Base-by-base conservation (phyloP, 2,888 invertebrate genomes). In the Lithophane semibrunnea region DNA sequence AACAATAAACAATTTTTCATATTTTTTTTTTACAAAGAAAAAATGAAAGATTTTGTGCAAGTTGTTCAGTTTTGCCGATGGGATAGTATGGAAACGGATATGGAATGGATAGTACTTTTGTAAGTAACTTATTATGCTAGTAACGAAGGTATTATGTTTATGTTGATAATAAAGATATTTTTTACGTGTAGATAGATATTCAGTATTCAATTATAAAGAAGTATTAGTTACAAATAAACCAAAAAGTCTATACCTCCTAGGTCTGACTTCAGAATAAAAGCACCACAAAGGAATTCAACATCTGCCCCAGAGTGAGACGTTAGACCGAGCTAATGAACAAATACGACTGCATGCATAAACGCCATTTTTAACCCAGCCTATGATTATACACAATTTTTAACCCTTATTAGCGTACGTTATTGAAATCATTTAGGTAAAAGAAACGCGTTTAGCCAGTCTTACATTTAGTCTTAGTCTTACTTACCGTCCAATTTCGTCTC, bases 231-330 rank as follows among this genome's bases (percentile, higher is more conserved):
- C 52, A 21, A 52, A 21, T 52, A 52, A 52, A 52, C 18, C 16
- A 49, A 49, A 49, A 49, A 5, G 49, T 49, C n/a, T n/a, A n/a
- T n/a, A 1, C 29, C 5, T 18, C 52, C 10, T 47, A 54, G 21
- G 7, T 47, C 21, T n/a, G 1, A 60, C 7, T 47, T 52, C 29
- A 58, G 7, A 75, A 69, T 64, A 70, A 68, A 82, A 61, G 16
- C 16, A 63, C 29, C 37, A 67, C n/a, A 49, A 73, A 16, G 18
- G 10, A 56, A 64, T 64, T 47, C 66, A 71, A 77, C 81, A 85
- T 64, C 86, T 85, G 84, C 74, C n/a, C 0, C 37, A 29, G n/a
- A 86, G 47, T 83, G 52, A 86, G 75, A 77, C 65, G 69, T 86
- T 74, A 80, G 29, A 64, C 10, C 1, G 10, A 37, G 71, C 49